Conservation (phyloP, 2,113 vertebrate species). For the Macrotis lagotis region DNA sequence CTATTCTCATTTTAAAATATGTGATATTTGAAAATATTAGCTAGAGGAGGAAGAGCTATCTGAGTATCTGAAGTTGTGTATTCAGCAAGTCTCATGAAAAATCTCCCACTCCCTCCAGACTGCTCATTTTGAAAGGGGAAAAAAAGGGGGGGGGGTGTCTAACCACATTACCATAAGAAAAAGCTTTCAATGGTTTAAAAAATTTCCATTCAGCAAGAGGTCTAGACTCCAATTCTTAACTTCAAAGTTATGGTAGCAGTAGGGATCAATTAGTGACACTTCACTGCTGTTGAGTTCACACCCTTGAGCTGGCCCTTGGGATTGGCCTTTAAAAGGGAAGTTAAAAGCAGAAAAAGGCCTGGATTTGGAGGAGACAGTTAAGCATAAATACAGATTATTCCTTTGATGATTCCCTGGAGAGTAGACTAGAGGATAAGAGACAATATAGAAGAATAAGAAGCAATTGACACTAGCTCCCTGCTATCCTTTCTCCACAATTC, state of each 20-base stretch:
- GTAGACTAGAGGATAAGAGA: neutral
- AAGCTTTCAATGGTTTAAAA: neutral
- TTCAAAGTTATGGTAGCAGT: neutral
- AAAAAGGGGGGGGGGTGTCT: neutral
- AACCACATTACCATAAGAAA: neutral
- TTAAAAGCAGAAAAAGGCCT: neutral
- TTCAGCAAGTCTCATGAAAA: neutral
- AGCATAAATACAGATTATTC: neutral
- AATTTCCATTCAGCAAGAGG: neutral
- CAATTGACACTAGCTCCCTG: neutral
- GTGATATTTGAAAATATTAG: neutral
- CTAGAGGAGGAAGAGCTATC: neutral
- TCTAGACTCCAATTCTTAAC: neutral
- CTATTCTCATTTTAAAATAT: neutral
- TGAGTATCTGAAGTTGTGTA: neutral
- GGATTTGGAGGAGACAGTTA: neutral
- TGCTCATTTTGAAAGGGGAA: neutral
- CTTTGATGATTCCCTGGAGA: conserved; percentile 1
- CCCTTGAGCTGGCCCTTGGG: neutral
- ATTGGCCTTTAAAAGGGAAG: neutral
- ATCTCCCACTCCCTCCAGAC: neutral
- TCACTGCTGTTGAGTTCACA: neutral
- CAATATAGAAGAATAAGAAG: neutral
- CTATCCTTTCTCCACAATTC: neutral
- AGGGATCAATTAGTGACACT: neutral